These are phyloP conservation scores for Lacerta viridis DNA, from an alignment of 2,797 vertebrate species.

Conservation along the genomic window DNA sequence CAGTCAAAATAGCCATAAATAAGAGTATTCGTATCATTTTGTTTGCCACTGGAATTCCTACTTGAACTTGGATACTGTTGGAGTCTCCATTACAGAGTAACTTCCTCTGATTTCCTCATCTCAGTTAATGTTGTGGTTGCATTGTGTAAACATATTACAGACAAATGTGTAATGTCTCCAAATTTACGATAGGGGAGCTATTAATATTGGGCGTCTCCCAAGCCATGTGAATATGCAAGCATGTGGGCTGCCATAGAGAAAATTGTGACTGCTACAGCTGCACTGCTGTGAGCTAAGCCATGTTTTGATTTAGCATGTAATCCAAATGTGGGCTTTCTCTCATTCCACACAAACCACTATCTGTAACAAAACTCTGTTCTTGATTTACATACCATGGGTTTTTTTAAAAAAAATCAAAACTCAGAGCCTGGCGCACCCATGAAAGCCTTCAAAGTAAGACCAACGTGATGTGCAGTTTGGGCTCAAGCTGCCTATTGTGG, in stretches of 20 bases:
- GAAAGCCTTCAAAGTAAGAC: too few species aligned
- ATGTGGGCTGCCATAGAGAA: too few species aligned
- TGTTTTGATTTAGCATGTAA: background rate
- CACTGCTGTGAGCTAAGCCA: background rate
- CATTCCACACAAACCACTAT: too few species aligned
- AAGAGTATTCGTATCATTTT: background rate
- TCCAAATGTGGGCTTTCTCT: too few species aligned
- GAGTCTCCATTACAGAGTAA: background rate
- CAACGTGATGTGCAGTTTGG: background rate
- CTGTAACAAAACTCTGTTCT: too few species aligned
- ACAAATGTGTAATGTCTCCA: slow-evolving; percentile 29
- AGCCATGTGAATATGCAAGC: too few species aligned
- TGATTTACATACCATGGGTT: too few species aligned
- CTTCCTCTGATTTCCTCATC: background rate
- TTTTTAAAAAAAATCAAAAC: too few species aligned
- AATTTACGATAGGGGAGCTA: slow-evolving; percentile 2
- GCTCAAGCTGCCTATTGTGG: too few species aligned
- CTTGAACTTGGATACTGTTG: background rate
- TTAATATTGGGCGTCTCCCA: background rate
- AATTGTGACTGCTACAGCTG: too few species aligned
- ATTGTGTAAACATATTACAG: slow-evolving; percentile 48
- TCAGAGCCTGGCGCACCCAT: too few species aligned
- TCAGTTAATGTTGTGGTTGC: slow-evolving; percentile 28
- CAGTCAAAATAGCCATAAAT: slow-evolving; percentile 16
- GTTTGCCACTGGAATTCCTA: slow-evolving; percentile 2